A percentile compares a stretch with the other conserved stretches of the same genome.
phyloP scores from a whole-genome alignment of 2,888 invertebrate genomes.

The Mythimna impura region DNA sequence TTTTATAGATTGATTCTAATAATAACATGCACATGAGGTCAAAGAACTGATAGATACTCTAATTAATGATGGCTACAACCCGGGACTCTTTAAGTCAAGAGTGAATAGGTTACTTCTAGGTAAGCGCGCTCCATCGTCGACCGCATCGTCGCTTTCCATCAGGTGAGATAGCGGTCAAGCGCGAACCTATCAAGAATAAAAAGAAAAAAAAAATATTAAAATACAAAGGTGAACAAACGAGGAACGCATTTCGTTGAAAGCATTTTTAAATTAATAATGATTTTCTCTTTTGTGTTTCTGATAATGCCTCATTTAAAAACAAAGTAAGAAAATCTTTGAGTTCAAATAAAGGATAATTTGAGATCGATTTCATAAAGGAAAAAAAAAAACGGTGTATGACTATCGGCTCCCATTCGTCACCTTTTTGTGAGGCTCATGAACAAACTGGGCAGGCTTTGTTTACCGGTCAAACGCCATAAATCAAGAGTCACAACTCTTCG shows the following conservation, averaged over 20 bases:
- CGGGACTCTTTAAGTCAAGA: no score
- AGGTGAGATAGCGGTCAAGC: no score
- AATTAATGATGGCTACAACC: no score
- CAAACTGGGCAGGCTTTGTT: slow-evolving; percentile 54
- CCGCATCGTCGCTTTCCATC: no score
- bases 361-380: not conserved
- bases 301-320: slow-evolving; percentile 6
- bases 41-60: not conserved
- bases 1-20: not conserved
- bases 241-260: not conserved
- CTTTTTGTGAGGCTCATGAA: slow-evolving; percentile 46
- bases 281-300: not conserved
- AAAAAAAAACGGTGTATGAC: slow-evolving; percentile 8
- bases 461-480: slow-evolving; percentile 59
- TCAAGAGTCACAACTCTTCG: slow-evolving; percentile 52
- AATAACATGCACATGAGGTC: not conserved
- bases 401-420: slow-evolving; percentile 38
- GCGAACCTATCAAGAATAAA: no score
- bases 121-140: no score
- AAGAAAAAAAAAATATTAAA: no score
- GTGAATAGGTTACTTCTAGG: no score
- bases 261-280: slow-evolving; percentile 9
- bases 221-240: not conserved
- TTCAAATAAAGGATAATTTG: not conserved
- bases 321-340: not conserved